Conservation (phyloP, 2,113 vertebrate genomes). For the Zootoca vivipara region DNA sequence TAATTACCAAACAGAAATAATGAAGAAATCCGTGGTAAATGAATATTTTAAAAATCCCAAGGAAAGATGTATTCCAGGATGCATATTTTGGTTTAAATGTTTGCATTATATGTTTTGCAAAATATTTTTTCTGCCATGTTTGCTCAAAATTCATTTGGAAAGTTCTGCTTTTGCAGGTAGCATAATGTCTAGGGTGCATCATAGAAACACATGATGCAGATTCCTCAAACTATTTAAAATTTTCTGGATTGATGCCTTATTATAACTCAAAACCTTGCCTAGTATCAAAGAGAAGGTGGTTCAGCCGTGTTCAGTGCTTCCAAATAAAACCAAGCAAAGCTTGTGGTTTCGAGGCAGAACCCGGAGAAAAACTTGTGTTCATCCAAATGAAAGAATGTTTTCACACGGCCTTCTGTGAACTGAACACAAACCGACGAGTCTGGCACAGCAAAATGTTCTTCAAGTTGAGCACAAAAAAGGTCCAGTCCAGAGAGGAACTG, state of each 20-base stretch:
- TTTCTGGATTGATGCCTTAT: not conserved
- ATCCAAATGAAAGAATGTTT: conserved; percentile 35
- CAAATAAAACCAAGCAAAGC: conserved; percentile 9
- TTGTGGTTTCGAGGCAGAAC: conserved; percentile 15
- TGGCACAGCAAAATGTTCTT: conserved; percentile 30
- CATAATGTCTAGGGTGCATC: not conserved
- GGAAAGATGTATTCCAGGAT: not conserved
- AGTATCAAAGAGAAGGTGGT: accelerated
- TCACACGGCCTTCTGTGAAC: not conserved
- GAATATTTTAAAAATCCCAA: not conserved
- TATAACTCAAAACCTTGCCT: not conserved
- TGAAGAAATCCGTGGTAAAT: not conserved
- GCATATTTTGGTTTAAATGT: not conserved
- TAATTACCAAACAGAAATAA: not conserved
- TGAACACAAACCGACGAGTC: conserved; percentile 11
- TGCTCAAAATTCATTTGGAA: not conserved
- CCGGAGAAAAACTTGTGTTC: not conserved
- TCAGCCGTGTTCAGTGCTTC: not conserved
- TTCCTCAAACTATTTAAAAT: accelerated
- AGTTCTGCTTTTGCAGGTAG: not conserved
- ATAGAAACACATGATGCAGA: not conserved
- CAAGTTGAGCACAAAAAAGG: conserved; percentile 28
- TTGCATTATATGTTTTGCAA: not conserved
- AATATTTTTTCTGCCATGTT: not conserved
- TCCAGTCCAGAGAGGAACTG: not conserved